Evolutionary conservation across 1,140 invertebrate genomes (phyloP), one percentile per base, ranked within the genome.

Genomic region (Asbolus verrucosus): DNA sequence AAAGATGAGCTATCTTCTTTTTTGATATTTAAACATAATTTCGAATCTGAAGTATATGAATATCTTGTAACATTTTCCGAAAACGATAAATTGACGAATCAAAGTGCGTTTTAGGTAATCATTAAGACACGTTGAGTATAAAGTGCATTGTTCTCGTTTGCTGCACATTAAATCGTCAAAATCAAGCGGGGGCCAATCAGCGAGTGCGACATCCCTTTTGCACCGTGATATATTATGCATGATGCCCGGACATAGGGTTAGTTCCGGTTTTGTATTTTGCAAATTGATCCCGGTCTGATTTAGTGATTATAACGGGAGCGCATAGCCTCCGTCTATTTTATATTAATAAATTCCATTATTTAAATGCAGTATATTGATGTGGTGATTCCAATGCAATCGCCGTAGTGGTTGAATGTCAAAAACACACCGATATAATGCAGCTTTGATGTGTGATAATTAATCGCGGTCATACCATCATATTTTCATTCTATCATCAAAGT

Each of bases 401-500:
- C 30, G 30, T 59, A 65, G 43, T 63, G 36, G 67, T 38, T 24
- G 62, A 38, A 72, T 73, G 72, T 73, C 71, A 73, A 74, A 71
- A 70, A 74, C 75, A 75, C 38, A 61, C 41, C 67, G 46, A 61
- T 69, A 65, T 46, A 39, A 46, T 63, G 62, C 60, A 65, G 61
- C 33, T 71, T 67, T 71, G 50, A 59, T 61, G 74, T 74, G 75
- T 65, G 73, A 74, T 77, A 78, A 78, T 78, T 78, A 78, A 77
- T 78, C 75, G 68, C 71, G 71, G 72, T 73, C 73, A 76, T 75
- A 76, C 71, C 73, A 75, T 75, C 75, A 76, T 76, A 76, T 78
- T 77, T 75, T 76, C 75, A 77, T 76, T 75, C 63, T 36, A 65
- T 71, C 74, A 76, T 76, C 73, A 72, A 75, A 74, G 75, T 70